Base-by-base conservation (phyloP, 2,113 vertebrate species). In the Scomber japonicus region DNA sequence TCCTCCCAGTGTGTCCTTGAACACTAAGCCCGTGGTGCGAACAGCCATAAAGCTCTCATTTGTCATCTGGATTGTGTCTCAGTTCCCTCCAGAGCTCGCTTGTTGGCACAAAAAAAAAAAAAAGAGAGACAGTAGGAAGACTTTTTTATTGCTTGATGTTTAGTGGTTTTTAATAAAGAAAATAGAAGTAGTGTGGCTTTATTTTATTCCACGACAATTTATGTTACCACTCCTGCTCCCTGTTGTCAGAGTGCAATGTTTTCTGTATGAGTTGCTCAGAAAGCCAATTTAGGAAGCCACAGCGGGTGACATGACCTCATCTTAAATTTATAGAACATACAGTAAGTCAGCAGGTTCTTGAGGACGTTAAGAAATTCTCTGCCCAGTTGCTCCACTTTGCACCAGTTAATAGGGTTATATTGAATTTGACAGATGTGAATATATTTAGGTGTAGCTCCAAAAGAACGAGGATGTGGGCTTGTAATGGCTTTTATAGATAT, bases 1-100 rank as follows among this genome's bases (percentile, higher is more conserved):
- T 60, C 86, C 73, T 84, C 76, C 82, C 46, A 5, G 59, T 45
- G 86, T 86, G 86, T 83, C 91, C 89, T 92, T 92, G 89, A 91
- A 84, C 73, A 27, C 66, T 24, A 46, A 77, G 74, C 69, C 75
- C 1, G 13, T 5, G 10, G 66, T 55, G 76, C 56, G 35, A 86
- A 40, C 75, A 81, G 81, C 80, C 75, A 61, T 70, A 85, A 85
- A 84, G 82, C 76, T 65, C 86, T 82, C 84, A 88, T 89, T 85
- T 84, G 79, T 90, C 89, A 86, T 81, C 73, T 65, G 82, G 66
- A 89, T 87, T 78, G 75, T 56, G 72, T 77, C 77, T 85, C 48
- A 1, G 69, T 48, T 80, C 50, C 71, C 67, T n/a, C 71, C 66
- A 71, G 76, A 65, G 85, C 57, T 65, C 6, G 15, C 71, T 71